Evolutionary conservation across 2,797 vertebrate genomes (phyloP).

Genomic region (Falco novaeseelandiae): DNA sequence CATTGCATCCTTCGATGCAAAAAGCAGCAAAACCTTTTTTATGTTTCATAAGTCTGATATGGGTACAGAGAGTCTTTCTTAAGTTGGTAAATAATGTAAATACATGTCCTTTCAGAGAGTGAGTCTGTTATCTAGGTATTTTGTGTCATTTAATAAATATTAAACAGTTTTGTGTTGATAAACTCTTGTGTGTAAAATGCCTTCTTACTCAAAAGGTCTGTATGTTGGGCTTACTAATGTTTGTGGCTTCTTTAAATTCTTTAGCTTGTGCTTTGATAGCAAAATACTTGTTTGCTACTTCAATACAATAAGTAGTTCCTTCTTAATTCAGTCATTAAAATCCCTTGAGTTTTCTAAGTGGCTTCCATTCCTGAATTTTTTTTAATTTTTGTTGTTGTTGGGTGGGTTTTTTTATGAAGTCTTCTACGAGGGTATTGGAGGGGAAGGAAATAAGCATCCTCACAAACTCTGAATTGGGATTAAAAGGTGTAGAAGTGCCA

Average conservation of each 20-base stretch:
- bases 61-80: constrained; percentile 78
- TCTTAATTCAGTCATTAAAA: constrained; percentile 61
- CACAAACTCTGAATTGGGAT: rapidly evolving
- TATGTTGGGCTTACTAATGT: constrained; percentile 45
- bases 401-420: neutral
- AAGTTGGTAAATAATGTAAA: constrained; percentile 84
- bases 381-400: neutral
- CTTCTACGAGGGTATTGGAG: neutral
- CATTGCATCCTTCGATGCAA: constrained; percentile 65
- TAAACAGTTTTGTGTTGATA: constrained; percentile 80
- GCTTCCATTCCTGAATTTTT: constrained; percentile 46
- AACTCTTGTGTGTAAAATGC: constrained; percentile 58
- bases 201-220: constrained; percentile 50
- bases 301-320: constrained; percentile 28
- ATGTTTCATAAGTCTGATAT: constrained; percentile 78
- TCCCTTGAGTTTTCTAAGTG: constrained; percentile 64
- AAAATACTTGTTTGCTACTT: constrained; percentile 50
- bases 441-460: neutral
- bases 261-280: constrained; percentile 39
- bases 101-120: constrained; percentile 81
- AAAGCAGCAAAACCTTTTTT: constrained; percentile 75
- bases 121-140: constrained; percentile 81
- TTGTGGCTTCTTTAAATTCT: constrained; percentile 47
- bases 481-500: neutral
- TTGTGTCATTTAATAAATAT: constrained; percentile 84